Evolutionary conservation across 1,140 invertebrate species (phyloP).

Genomic region (Caenorhabditis elegans): WBcel235 BX284606.5:2643501-2644000

Average conservation of each 20-base stretch:
- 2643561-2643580: background rate
- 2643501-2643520: background rate
- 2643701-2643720: background rate
- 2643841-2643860: no score
- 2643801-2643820: background rate
- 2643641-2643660: constrained; percentile 2
- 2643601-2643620: background rate
- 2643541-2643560: constrained; percentile 12
- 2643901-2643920: no score
- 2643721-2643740: background rate
- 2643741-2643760: background rate
- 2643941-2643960: no score
- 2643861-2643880: no score
- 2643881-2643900: no score
- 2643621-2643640: background rate
- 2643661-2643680: background rate
- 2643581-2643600: background rate
- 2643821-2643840: no score
- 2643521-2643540: background rate
- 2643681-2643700: background rate
- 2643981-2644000: no score
- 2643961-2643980: no score
- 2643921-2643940: no score
- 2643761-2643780: background rate
- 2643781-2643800: no score